Evolutionary conservation across 2,113 vertebrate species (phyloP).

Genomic region (Phyllostomus hastatus): DNA sequence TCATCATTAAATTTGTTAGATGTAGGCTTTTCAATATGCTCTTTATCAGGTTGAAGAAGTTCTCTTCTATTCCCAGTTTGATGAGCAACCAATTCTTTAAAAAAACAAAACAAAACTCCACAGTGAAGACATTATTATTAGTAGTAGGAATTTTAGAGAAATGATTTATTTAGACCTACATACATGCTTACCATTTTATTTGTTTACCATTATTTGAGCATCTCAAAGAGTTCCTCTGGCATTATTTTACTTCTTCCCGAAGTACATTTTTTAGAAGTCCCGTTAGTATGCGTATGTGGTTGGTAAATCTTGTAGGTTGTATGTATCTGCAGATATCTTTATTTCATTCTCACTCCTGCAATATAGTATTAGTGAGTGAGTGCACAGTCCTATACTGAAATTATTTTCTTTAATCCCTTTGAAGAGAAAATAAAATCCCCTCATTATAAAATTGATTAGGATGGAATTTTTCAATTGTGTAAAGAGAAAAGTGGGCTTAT

Average conservation of each 20-base stretch:
- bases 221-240: background rate
- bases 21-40: background rate
- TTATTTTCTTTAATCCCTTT: constrained; percentile 16
- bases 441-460: background rate
- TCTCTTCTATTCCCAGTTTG: background rate
- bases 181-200: background rate
- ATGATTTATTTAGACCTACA: background rate
- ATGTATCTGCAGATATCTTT: background rate
- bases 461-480: background rate
- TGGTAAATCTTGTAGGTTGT: background rate
- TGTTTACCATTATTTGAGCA: background rate
- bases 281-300: background rate
- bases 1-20: background rate
- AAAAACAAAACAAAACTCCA: background rate
- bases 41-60: background rate
- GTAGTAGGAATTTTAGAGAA: background rate
- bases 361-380: background rate
- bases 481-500: background rate
- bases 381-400: background rate
- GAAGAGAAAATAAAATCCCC: background rate
- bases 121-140: background rate
- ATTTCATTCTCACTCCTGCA: background rate
- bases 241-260: background rate
- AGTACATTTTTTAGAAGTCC: background rate
- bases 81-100: background rate